These are phyloP conservation scores for Tragelaphus strepsiceros DNA, from an alignment of 2,113 vertebrate species.

Conservation along the genomic window DNA sequence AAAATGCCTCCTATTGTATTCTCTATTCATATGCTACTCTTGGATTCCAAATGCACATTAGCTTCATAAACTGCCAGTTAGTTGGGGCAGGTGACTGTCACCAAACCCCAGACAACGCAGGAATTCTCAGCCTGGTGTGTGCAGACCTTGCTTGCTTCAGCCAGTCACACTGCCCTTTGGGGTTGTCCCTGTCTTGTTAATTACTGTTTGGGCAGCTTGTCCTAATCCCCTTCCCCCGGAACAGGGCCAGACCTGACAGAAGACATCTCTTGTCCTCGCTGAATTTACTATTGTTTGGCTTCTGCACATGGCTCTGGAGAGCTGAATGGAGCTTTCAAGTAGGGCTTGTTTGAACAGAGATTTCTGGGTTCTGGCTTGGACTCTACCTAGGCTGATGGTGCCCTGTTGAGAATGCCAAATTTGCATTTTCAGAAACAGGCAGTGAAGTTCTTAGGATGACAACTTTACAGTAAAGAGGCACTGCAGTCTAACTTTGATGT, in stretches of 20 bases:
- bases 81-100: background rate
- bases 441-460: background rate
- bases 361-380: constrained; percentile 57
- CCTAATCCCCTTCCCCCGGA: constrained; percentile 74
- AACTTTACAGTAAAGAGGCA: background rate
- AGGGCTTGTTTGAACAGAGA: constrained; percentile 63
- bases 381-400: constrained; percentile 43
- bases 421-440: background rate
- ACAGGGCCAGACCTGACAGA: constrained; percentile 75
- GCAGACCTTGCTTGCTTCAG: constrained; percentile 27
- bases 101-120: background rate
- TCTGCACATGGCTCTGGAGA: constrained; percentile 66
- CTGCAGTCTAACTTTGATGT: background rate
- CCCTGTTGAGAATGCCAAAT: constrained; percentile 47
- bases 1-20: fast-evolving
- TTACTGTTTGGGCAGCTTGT: constrained; percentile 76
- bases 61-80: background rate
- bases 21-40: fast-evolving
- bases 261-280: constrained; percentile 73
- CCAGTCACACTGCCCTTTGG: constrained; percentile 13
- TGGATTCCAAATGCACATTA: background rate
- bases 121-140: constrained; percentile 20
- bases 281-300: constrained; percentile 63
- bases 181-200: constrained; percentile 71
- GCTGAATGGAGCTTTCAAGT: constrained; percentile 75